Evolutionary conservation across 2,113 vertebrate genomes (phyloP).

Genomic region (Delphinus delphis): DNA sequence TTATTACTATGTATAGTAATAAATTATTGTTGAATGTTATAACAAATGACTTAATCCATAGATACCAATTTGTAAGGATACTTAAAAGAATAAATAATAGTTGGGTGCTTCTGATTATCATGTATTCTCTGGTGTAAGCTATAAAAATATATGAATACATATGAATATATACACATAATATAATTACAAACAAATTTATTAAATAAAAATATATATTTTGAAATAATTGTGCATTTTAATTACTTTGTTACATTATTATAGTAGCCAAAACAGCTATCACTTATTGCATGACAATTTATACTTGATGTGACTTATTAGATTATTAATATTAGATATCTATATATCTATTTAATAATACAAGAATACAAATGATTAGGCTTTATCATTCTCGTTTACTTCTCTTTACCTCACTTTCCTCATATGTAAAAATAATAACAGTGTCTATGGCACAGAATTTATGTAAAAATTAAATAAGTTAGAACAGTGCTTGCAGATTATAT

Average conservation of each 20-base stretch:
- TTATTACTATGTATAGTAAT: not conserved
- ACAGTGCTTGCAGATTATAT: not conserved
- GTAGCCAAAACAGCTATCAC: not conserved
- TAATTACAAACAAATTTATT: not conserved
- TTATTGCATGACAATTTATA: not conserved
- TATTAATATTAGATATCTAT: not conserved
- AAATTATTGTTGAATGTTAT: not conserved
- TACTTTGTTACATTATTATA: not conserved
- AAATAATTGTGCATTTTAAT: not conserved
- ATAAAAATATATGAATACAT: not conserved
- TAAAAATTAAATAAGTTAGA: not conserved
- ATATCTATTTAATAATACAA: not conserved
- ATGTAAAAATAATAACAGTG: not conserved
- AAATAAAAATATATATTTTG: conserved; percentile 8
- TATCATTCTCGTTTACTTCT: not conserved
- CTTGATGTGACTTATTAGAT: not conserved
- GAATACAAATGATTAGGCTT: not conserved
- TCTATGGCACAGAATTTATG: not conserved
- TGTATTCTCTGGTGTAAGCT: not conserved
- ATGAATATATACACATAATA: not conserved
- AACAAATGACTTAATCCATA: not conserved
- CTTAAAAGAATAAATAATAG: not conserved
- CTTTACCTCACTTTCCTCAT: not conserved
- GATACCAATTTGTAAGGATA: not conserved
- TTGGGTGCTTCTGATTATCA: not conserved